Conservation (phyloP, 1,140 invertebrate species). For the Charaxes varanes region DNA sequence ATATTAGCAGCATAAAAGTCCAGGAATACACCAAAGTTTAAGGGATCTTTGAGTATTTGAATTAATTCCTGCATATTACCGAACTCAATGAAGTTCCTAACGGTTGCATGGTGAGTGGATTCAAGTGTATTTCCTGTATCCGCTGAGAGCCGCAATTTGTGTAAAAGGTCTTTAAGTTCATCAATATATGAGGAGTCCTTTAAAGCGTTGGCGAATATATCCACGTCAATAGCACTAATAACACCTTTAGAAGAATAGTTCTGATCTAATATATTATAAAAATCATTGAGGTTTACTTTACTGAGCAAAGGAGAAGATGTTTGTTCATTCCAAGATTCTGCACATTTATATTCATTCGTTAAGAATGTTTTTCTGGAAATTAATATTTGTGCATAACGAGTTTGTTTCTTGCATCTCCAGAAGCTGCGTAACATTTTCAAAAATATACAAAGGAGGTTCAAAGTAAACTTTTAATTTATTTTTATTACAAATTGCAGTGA, state of each 20-base stretch:
- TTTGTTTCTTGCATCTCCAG: conserved; percentile 3
- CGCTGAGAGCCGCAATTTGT: conserved; percentile 81
- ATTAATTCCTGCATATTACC: conserved; percentile 79
- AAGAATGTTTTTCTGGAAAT: conserved; percentile 54
- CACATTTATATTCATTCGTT: conserved; percentile 80
- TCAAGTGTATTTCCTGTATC: conserved; percentile 81
- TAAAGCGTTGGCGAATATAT: conserved; percentile 81
- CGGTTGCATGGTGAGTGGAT: conserved; percentile 88
- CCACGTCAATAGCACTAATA: conserved; percentile 82
- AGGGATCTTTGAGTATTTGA: conserved; percentile 83
- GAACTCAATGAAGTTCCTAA: conserved; percentile 79
- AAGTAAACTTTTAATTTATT: too few species aligned
- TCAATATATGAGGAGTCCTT: conserved; percentile 72
- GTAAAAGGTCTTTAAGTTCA: conserved; percentile 80
- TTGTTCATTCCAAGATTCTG: conserved; percentile 78
- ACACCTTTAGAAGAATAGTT: conserved; percentile 71
- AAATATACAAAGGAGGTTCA: not conserved
- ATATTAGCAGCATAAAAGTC: conserved; percentile 87
- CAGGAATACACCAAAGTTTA: conserved; percentile 93
- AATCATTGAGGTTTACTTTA: conserved; percentile 77
- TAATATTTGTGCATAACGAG: conserved; percentile 1
- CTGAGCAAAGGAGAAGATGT: conserved; percentile 76
- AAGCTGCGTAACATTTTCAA: conserved; percentile 19
- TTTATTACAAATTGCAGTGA: too few species aligned
- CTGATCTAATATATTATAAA: conserved; percentile 79